Percentiles rank a stretch among this genome's conserved stretches.
Evolutionary conservation across 2,888 invertebrate genomes (phyloP).

Genomic region (Eilema griseolum): DNA sequence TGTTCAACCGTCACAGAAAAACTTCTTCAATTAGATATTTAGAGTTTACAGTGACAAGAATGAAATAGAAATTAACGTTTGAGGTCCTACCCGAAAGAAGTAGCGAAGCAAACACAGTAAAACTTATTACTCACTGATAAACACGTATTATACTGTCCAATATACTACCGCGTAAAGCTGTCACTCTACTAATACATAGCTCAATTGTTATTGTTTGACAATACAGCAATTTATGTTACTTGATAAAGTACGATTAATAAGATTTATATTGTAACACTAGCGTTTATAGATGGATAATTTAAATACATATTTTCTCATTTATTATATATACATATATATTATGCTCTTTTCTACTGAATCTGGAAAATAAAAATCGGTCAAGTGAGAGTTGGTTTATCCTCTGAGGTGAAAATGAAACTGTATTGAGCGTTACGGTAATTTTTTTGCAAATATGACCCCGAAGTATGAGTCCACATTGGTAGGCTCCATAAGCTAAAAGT

Average conservation of each 20-base stretch:
- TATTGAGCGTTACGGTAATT: too few species aligned
- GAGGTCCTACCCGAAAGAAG: background rate
- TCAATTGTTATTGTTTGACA: constrained; percentile 1
- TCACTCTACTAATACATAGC: constrained; percentile 5
- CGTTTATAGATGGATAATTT: background rate
- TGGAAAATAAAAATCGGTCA: too few species aligned
- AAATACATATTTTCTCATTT: too few species aligned
- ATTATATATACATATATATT: too few species aligned
- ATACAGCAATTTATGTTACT: constrained; percentile 42
- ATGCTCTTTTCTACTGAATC: too few species aligned
- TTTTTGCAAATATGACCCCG: too few species aligned
- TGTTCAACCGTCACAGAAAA: background rate
- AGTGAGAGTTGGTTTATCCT: too few species aligned
- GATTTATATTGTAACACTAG: constrained; percentile 19
- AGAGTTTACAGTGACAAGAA: background rate
- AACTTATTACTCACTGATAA: constrained; percentile 2
- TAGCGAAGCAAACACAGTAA: background rate
- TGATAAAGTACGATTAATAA: constrained; percentile 58
- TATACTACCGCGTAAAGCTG: background rate
- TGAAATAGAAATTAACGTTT: background rate
- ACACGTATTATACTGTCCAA: background rate
- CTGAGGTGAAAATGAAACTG: too few species aligned
- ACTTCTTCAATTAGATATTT: background rate
- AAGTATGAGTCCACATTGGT: too few species aligned
- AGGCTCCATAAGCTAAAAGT: too few species aligned